Evolutionary conservation across 2,113 vertebrate genomes (phyloP).

Genomic region (Coturnix japonica): DNA sequence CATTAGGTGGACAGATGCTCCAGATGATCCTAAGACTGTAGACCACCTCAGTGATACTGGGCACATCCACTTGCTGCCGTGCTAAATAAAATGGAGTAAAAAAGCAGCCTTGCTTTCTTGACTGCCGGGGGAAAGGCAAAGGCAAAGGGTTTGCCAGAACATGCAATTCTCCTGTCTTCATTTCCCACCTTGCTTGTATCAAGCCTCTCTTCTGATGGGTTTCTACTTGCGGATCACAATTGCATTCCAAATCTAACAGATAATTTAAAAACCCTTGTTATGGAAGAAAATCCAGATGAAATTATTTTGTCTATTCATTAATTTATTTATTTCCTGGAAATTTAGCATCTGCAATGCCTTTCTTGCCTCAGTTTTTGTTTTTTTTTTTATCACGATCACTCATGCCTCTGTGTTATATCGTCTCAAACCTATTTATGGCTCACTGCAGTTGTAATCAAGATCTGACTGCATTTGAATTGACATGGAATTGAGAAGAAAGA

Average conservation of each 20-base stretch:
- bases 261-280: not conserved
- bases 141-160: not conserved
- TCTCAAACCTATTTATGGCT: not conserved
- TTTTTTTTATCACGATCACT: not conserved
- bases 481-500: not conserved
- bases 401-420: not conserved
- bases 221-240: not conserved
- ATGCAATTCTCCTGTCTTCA: not conserved
- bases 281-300: not conserved
- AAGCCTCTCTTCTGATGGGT: not conserved
- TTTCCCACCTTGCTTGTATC: not conserved
- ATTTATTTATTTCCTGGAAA: not conserved
- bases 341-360: not conserved
- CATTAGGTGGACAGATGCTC: not conserved
- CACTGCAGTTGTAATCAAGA: not conserved
- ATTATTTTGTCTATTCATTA: not conserved
- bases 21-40: not conserved
- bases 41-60: not conserved
- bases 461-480: not conserved
- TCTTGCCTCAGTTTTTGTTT: not conserved
- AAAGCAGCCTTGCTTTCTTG: not conserved
- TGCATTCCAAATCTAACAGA: not conserved
- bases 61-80: not conserved
- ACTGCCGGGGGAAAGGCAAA: not conserved
- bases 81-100: not conserved